Evolutionary conservation across 2,888 invertebrate species (phyloP), one percentile per base, ranked within the genome.

Genomic region (Dryobota labecula): DNA sequence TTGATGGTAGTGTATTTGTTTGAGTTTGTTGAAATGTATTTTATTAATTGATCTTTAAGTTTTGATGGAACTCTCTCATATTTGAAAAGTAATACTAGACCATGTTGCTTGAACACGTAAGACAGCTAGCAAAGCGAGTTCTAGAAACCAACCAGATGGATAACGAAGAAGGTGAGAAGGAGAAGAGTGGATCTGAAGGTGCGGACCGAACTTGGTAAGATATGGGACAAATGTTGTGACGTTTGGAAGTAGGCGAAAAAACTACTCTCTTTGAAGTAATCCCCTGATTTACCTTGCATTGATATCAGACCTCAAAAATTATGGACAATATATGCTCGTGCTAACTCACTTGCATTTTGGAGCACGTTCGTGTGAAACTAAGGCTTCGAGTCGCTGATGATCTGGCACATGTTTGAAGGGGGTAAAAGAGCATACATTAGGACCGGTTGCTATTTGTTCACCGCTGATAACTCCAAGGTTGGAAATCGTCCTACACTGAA

Each of bases 1-100:
- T 70, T 71, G 65, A 73, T 74, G 65, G 20, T 24, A 20, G n/a
- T 24, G 20, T 61, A 24, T 70, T 78, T 20, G 70, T 27, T 70
- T 24, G 20, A 56, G 30, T 70, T 78, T 20, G 70, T 27, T 70
- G n/a, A 11, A 38, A 43, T 7, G 4, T 43, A 38, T 56, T 57
- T 49, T 56, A n/a, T 61, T 58, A n/a, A 51, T 45, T 67, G 24
- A 24, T n/a, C 49, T 45, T 57, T 65, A 13, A 20, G 41, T 15
- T 73, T 15, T 13, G 5, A 38, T 38, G 18, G 7, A 38, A 9
- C 38, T 38, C 38, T 15, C 27, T 27, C 27, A 43, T 13, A n/a
- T 5, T 27, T 49, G 9, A 51, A 36, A 73, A 41, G 9, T 15
- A n/a, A n/a, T n/a, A n/a, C n/a, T n/a, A n/a, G n/a, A n/a, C n/a